These are phyloP conservation scores for Lepidurus packardi DNA, from an alignment of 1,140 invertebrate genomes.

Conservation along the genomic window DNA sequence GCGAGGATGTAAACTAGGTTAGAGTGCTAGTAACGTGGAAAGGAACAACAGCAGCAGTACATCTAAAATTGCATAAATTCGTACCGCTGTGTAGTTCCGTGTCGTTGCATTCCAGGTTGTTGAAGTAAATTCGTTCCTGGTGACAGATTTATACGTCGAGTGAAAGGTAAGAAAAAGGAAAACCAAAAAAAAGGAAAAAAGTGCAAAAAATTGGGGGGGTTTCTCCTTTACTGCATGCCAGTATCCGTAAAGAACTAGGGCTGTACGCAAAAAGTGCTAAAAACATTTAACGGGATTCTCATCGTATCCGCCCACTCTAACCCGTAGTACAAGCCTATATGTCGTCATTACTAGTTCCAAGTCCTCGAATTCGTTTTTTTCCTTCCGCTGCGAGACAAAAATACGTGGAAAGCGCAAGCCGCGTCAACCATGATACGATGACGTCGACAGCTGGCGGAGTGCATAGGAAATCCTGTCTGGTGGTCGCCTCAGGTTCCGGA, in stretches of 20 bases:
- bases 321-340: background rate
- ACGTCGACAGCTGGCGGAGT: background rate
- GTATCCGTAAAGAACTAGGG: background rate
- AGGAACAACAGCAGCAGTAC: no score
- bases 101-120: no score
- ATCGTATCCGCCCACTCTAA: background rate
- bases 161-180: background rate
- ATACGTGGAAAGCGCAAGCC: background rate
- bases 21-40: no score
- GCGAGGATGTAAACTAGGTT: no score
- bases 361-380: background rate
- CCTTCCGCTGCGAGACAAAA: background rate
- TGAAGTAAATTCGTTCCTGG: background rate
- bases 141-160: background rate
- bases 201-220: background rate
- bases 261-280: background rate
- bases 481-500: background rate
- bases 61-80: no score
- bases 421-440: background rate
- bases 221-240: background rate
- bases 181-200: background rate
- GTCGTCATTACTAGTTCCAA: constrained; percentile 3
- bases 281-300: background rate
- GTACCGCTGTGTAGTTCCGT: no score
- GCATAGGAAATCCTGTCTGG: background rate